Conservation (phyloP, 2,888 invertebrate species). For the Pollenia amentaria region DNA sequence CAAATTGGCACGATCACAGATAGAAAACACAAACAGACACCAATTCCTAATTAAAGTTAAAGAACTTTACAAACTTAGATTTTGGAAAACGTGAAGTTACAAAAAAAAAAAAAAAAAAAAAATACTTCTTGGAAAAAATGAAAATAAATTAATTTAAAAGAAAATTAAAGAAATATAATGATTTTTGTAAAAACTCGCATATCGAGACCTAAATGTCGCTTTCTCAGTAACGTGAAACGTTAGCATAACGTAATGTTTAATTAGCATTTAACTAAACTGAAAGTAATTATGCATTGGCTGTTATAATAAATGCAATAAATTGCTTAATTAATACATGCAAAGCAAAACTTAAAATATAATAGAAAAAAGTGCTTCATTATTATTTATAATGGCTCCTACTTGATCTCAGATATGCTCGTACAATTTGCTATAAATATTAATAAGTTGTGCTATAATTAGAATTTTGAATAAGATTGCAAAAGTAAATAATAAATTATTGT, state of each 20-base stretch:
- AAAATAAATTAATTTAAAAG: not conserved
- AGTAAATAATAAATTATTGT: not conserved
- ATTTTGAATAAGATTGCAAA: not conserved
- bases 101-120: no score
- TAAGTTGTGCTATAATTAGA: constrained; percentile 40
- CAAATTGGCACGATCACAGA: constrained; percentile 65
- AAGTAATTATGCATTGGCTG: constrained; percentile 24
- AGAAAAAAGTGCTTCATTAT: not conserved
- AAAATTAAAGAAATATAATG: not conserved
- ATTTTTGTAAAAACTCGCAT: not conserved
- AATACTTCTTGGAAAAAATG: not conserved
- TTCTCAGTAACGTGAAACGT: not conserved
- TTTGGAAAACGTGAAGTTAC: not conserved
- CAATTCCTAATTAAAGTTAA: constrained; percentile 56
- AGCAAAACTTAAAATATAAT: not conserved
- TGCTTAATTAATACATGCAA: constrained; percentile 40
- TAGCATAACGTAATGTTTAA: not conserved
- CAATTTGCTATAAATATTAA: constrained; percentile 56
- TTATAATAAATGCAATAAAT: constrained; percentile 25
- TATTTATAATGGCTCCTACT: not conserved
- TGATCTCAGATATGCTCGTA: constrained; percentile 34
- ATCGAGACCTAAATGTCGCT: not conserved
- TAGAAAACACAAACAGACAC: constrained; percentile 33
- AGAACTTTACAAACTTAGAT: constrained; percentile 7
- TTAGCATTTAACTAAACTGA: constrained; percentile 31